A percentile compares a stretch with the other conserved stretches of the same genome.
phyloP scores from a whole-genome alignment of 2,888 invertebrate species.

The Subacronicta megacephala region DNA sequence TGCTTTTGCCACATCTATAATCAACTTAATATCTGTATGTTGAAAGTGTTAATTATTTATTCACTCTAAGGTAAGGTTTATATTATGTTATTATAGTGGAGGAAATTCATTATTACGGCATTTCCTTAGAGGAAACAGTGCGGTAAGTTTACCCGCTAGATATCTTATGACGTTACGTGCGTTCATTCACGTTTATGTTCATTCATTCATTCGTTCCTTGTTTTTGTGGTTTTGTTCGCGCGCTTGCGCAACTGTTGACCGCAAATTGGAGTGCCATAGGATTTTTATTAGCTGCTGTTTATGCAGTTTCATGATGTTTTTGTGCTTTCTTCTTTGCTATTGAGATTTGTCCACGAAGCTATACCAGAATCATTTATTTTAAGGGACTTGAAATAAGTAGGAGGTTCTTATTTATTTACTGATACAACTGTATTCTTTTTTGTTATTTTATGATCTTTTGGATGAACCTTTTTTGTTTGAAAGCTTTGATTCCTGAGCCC shows the following conservation, averaged over 20 bases:
- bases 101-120: slow-evolving; percentile 46
- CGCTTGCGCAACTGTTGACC: slow-evolving; percentile 28
- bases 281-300: background rate
- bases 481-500: too few relatives aligned
- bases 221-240: slow-evolving; percentile 13
- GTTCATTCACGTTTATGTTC: slow-evolving; percentile 47
- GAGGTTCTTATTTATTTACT: too few relatives aligned
- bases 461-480: too few relatives aligned
- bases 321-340: background rate
- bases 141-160: slow-evolving; percentile 29
- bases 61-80: slow-evolving; percentile 24
- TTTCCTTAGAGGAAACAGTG: slow-evolving; percentile 53
- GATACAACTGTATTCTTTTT: too few relatives aligned
- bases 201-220: slow-evolving; percentile 43
- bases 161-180: slow-evolving; percentile 23
- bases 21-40: slow-evolving; percentile 22
- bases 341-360: background rate
- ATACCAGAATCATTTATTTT: too few relatives aligned
- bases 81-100: slow-evolving; percentile 24
- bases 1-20: slow-evolving; percentile 15
- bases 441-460: too few relatives aligned
- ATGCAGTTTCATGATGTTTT: background rate
- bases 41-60: slow-evolving; percentile 31
- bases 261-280: slow-evolving; percentile 21
- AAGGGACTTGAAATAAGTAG: too few relatives aligned